Percentiles rank a stretch among this genome's conserved stretches.
These are phyloP conservation scores for Mastacembelus armatus DNA, from an alignment of 2,797 vertebrate genomes.

Conservation along the genomic window DNA sequence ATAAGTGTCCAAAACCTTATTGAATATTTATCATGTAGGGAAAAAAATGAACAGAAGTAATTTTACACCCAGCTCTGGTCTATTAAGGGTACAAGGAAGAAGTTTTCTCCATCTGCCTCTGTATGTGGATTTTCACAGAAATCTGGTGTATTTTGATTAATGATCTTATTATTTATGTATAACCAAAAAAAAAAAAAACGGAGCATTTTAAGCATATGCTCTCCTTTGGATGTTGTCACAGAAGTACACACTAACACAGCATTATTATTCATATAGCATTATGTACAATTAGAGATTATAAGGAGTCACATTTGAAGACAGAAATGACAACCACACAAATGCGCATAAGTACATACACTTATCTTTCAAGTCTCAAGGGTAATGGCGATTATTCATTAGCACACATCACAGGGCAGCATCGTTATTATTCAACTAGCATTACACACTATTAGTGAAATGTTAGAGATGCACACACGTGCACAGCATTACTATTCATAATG, in stretches of 20 bases:
- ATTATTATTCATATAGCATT: constrained; percentile 75
- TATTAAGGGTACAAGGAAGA: constrained; percentile 46
- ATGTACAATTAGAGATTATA: constrained; percentile 74
- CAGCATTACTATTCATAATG: constrained; percentile 50
- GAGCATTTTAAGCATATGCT: constrained; percentile 58
- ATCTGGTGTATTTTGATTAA: constrained; percentile 70
- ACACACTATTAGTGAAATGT: constrained; percentile 66
- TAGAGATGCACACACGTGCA: constrained; percentile 3
- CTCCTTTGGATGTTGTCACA: constrained; percentile 51
- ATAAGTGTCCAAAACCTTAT: constrained; percentile 8
- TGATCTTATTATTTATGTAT: constrained; percentile 69
- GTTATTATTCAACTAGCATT: constrained; percentile 73
- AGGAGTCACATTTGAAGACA: constrained; percentile 62
- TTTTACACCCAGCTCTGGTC: constrained; percentile 31
- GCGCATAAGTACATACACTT: constrained; percentile 42
- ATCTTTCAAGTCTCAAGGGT: constrained; percentile 60
- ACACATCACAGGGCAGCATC: constrained; percentile 71
- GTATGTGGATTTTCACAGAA: constrained; percentile 57
- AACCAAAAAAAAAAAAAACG: constrained; percentile 59
- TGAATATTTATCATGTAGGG: constrained; percentile 20
- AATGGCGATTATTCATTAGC: constrained; percentile 76
- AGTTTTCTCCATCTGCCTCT: constrained; percentile 50
- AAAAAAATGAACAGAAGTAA: constrained; percentile 20
- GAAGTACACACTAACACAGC: constrained; percentile 34
- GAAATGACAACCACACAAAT: constrained; percentile 49